These are phyloP conservation scores for Amiota communis DNA, from an alignment of 2,888 invertebrate genomes.

Conservation along the genomic window DNA sequence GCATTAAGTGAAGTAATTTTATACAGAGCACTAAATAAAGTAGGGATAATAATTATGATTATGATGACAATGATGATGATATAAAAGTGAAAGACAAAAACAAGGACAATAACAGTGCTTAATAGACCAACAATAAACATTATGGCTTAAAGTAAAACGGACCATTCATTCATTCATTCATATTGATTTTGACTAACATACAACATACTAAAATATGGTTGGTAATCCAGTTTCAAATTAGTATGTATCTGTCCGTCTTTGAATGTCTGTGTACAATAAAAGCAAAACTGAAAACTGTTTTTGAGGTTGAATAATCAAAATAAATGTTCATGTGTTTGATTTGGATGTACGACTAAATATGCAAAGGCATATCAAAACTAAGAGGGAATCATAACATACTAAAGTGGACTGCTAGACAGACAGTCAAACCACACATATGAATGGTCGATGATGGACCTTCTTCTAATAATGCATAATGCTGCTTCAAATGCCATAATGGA, in stretches of 20 bases:
- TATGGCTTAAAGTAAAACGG: too few relatives aligned
- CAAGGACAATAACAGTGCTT: too few relatives aligned
- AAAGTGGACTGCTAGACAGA: background rate
- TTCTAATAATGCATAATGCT: background rate
- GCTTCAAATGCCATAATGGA: conserved; percentile 6
- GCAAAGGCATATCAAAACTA: background rate
- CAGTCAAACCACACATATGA: background rate
- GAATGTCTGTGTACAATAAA: conserved; percentile 1
- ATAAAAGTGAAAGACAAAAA: too few relatives aligned
- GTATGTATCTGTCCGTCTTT: conserved; percentile 24
- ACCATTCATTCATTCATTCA: conserved; percentile 1
- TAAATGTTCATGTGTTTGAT: conserved; percentile 53
- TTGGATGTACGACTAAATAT: conserved; percentile 56
- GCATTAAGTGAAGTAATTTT: too few relatives aligned
- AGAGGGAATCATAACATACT: background rate
- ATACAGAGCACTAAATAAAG: too few relatives aligned
- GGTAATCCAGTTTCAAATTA: background rate
- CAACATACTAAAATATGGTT: too few relatives aligned
- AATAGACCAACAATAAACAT: too few relatives aligned
- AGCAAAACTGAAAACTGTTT: background rate
- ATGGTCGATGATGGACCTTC: background rate
- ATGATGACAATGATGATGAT: too few relatives aligned
- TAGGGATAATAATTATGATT: too few relatives aligned
- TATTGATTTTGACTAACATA: background rate
- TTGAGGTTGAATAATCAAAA: conserved; percentile 42